Evolutionary conservation across 2,113 vertebrate genomes (phyloP), one percentile per base, ranked within the genome.

Genomic region (Tretioscincus oriximinensis): DNA sequence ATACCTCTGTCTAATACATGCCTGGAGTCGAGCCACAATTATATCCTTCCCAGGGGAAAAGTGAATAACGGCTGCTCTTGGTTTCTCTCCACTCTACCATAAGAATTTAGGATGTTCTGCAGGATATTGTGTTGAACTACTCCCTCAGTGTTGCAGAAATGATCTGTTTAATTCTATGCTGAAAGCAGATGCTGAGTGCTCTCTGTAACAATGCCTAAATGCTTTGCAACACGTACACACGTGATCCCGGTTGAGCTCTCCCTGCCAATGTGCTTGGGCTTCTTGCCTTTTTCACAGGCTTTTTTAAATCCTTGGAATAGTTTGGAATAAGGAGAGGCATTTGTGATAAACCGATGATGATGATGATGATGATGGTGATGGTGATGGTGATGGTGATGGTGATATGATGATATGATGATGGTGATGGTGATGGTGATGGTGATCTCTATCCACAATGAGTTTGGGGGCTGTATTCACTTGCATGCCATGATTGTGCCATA

Each of bases 1-100:
- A 85, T 84, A 82, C 1, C 35, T 72, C 71, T 41, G 7, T 54
- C 31, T 68, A 70, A 68, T 72, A 73, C 73, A 86, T 83, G 20
- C 51, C 69, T 82, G 5, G 69, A 61, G 58, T 41, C 64, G 4
- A 9, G 31, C 28, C 70, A 68, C 64, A 77, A 29, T 35, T 70
- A 67, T 45, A 76, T 0, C 0, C n/a, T 80, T 2, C 72, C 70
- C 47, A 28, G 66, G 70, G 77, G 71, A 77, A 80, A 85, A 87
- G 54, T 7, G 75, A 67, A 14, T 35, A 71, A 8, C 18, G 70
- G 11, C 28, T 85, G 21, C 5, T 78, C 4, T 78, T 76, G 29
- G 5, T n/a, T 79, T 77, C 58, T 82, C 80, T 60, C 4, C 71
- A 2, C 26, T 78, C 5, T 7, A 20, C 0, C 31, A 20, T 26